Percentiles rank a stretch among this genome's conserved stretches.
Conservation (phyloP, 53 echinoderm and acorn worm species). For the Echinarachnius parma region DNA sequence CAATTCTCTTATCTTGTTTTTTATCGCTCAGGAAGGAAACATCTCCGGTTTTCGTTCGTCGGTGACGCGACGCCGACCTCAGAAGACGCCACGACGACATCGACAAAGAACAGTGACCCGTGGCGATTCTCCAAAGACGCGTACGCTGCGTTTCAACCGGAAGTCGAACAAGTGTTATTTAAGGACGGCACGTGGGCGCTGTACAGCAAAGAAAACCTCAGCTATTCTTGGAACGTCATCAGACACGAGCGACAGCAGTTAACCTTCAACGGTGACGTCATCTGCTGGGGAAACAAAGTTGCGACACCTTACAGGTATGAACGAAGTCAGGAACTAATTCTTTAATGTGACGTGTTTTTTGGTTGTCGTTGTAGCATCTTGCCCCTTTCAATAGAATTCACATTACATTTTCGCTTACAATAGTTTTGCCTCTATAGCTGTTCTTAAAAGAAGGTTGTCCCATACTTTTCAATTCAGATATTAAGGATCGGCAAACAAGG, state of each 20-base stretch:
- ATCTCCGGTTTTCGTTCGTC: constrained; percentile 52
- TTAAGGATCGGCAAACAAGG: too few relatives aligned
- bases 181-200: constrained; percentile 44
- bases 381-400: too few relatives aligned
- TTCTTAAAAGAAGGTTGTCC: too few relatives aligned
- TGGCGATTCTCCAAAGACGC: constrained; percentile 43
- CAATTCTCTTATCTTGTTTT: not conserved
- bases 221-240: constrained; percentile 53
- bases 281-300: constrained; percentile 55
- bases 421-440: too few relatives aligned
- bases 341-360: too few relatives aligned
- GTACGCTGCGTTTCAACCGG: constrained; percentile 39
- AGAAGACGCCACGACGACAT: not conserved
- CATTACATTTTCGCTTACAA: too few relatives aligned
- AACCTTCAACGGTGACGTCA: constrained; percentile 37
- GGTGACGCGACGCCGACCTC: constrained; percentile 7
- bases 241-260: constrained; percentile 21
- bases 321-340: too few relatives aligned
- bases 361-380: too few relatives aligned
- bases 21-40: constrained; percentile 9
- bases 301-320: constrained; percentile 40
- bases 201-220: constrained; percentile 21
- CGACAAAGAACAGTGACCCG: too few relatives aligned
- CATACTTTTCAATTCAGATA: too few relatives aligned
- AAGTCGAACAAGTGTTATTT: constrained; percentile 25